Evolutionary conservation across 2,797 vertebrate genomes (phyloP), one percentile per base, ranked within the genome.

Genomic region (Toxotes lorentzi): DNA sequence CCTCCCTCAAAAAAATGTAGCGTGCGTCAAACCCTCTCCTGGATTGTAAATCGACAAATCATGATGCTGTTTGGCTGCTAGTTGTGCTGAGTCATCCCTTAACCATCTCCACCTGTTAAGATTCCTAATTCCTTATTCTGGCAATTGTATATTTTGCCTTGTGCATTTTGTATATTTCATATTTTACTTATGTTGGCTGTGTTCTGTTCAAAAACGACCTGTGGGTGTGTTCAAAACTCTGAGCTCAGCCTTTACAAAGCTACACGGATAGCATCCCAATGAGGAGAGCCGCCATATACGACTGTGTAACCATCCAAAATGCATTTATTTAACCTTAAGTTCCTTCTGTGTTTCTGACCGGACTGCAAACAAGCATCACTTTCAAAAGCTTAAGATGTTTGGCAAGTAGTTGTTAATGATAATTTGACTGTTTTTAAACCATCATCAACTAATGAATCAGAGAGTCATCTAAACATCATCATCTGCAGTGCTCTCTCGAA

Each of bases 401-500:
- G 35, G 13, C 23, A 68, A 81, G 41, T 59, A 58, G 19, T 54
- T 60, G 57, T 16, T 14, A 64, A 59, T 47, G 1, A 59, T 17
- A 34, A 9, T 3, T 0, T 17, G 38, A 53, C 21, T 74, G 24
- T 51, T 65, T 51, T 58, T 0, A 45, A 68, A 56, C 43, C 24
- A 73, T 43, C 40, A 73, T 76, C 48, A 66, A 69, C 76, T 76
- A 47, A 32, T 56, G 58, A 80, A 70, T 7, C 24, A 57, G 3
- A 76, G 41, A 63, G 48, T 57, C 21, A 50, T 70, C 40, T n/a
- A 41, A 58, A 87, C 24, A 66, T 59, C 71, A 62, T 70, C 50
- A 59, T 41, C 62, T 60, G 47, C 54, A 79, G 47, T 51, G 54
- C 32, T 64, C 51, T 64, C 21, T 73, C 38, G 51, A 60, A 75